Evolutionary conservation across 2,888 invertebrate genomes (phyloP), one percentile per base, ranked within the genome.

Genomic region (Eilema depressum): DNA sequence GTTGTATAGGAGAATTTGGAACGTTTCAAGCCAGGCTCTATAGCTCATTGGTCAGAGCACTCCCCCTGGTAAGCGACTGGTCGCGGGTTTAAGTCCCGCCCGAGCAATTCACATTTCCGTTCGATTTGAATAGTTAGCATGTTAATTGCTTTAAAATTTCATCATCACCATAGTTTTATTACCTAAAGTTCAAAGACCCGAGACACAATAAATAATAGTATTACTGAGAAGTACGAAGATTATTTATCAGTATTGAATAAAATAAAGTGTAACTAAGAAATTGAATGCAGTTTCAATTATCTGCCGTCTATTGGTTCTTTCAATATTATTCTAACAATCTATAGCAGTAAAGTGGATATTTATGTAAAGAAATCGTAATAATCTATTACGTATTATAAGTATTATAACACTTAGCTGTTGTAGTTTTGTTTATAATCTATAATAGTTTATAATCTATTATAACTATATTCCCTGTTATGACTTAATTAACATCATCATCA

Each of bases 211-310:
- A 33, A 33, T 33, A 33, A 33, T 33, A 33, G 33, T 33, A 33
- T 33, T 33, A 37, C 23, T 11, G 37, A 59, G 26, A n/a, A 60
- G 20, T 28, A n/a, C 28, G n/a, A 60, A 33, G 37, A 47, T n/a
- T n/a, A n/a, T n/a, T n/a, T n/a, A 66, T 69, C 65, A 47, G 56
- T 67, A 33, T 26, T 14, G 20, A 26, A 47, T 64, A 60, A 66
- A 78, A 70, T 65, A 37, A 47, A 66, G 70, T 66, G 69, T 60
- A 25, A 63, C 59, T 77, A 11, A 26, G n/a, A 28, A 61, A 61
- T 28, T 63, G 70, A 69, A 72, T 65, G 63, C 47, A 61, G 37
- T 57, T 69, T 59, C 57, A 69, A 66, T 74, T 67, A 61, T 61
- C 20, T 56, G n/a, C 23, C 53, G 17, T 33, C 11, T 47, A 63